phyloP scores from a whole-genome alignment of 2,113 vertebrate genomes.

The Brachyhypopomus occidentalis region DNA sequence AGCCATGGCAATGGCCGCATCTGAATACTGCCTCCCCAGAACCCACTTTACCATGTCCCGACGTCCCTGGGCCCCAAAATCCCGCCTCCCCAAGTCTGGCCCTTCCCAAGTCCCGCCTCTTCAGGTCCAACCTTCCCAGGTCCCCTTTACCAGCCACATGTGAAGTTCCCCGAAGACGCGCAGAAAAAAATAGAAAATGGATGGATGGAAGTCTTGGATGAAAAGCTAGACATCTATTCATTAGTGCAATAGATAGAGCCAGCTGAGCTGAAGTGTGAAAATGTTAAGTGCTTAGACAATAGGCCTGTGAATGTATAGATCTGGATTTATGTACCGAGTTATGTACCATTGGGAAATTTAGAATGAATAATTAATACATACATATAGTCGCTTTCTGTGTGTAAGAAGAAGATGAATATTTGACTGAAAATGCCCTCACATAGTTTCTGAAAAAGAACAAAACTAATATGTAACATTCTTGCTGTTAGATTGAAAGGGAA shows the following conservation, averaged over 20 bases:
- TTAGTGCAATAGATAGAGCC: neutral
- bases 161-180: neutral
- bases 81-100: neutral
- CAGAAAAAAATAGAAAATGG: slow-evolving; percentile 33
- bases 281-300: neutral
- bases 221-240: neutral
- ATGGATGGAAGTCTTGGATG: neutral
- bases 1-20: slow-evolving; percentile 75
- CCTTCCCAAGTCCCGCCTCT: neutral
- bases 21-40: slow-evolving; percentile 53
- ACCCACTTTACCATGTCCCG: neutral
- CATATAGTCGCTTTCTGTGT: neutral
- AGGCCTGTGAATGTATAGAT: slow-evolving; percentile 30
- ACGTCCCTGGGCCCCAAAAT: too few relatives aligned
- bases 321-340: slow-evolving; percentile 15
- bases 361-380: neutral
- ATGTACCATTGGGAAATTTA: slow-evolving; percentile 6
- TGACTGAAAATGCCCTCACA: neutral
- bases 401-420: neutral
- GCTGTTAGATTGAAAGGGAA: neutral
- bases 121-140: too few relatives aligned
- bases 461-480: slow-evolving; percentile 16
- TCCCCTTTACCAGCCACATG: neutral
- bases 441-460: slow-evolving; percentile 1
- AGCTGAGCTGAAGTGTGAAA: slow-evolving; percentile 16